Evolutionary conservation across 2,113 vertebrate genomes (phyloP), one percentile per base, ranked within the genome.

Genomic region (Odontesthes bonariensis): DNA sequence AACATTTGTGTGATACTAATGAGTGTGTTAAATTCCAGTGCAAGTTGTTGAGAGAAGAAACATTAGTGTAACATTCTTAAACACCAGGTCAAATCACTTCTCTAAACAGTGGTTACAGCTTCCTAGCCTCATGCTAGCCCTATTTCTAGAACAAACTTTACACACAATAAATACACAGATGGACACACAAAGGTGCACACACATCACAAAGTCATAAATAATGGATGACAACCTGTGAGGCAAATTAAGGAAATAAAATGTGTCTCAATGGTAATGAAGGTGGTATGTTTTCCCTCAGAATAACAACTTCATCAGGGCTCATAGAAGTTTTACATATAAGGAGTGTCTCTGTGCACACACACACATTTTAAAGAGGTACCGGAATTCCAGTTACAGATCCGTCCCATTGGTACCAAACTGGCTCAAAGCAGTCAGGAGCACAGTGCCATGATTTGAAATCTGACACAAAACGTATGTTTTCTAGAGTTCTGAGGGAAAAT

Each of bases 401-500:
- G 74, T 77, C 78, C 23, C 68, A 72, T 57, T 77, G 62, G 67
- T 75, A 78, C 20, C 46, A 20, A 68, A 62, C 62, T 51, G 22
- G 58, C 63, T 82, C 47, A 56, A 73, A 75, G 53, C 58, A 72
- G 54, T 69, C 65, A 72, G 69, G 64, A 88, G 52, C 64, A 69
- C 64, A 27, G 77, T 82, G 75, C 84, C 74, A 81, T 80, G 82
- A 80, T 74, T 65, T 89, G 89, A 88, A 91, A 92, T 89, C 49
- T 87, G 88, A 92, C 88, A 88, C 85, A 92, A 89, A 93, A 91
- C 88, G 80, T 91, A 91, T 91, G 91, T 85, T 88, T 91, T 89
- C 74, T 83, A 58, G 75, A 81, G 84, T 83, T 89, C 70, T 73
- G 72, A 72, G 71, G 76, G 69, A 84, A 90, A 90, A 87, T 86